These are phyloP conservation scores for Meriones psammophilus DNA, from an alignment of 2,797 vertebrate species.

Conservation along the genomic window DNA sequence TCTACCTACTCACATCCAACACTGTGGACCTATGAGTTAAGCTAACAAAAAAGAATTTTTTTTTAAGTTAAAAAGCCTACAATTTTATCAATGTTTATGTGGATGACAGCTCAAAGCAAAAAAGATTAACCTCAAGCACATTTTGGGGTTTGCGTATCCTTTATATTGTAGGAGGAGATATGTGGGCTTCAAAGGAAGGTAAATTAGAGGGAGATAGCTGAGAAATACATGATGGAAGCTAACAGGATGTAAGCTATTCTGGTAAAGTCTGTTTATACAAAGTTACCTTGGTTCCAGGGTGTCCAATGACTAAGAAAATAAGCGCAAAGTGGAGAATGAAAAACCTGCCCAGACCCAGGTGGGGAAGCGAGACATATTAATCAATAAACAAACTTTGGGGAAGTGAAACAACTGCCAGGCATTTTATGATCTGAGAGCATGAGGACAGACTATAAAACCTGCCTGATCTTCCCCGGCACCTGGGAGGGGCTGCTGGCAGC, in stretches of 20 bases:
- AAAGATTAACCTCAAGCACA: not conserved
- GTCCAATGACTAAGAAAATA: not conserved
- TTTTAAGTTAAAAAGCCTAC: not conserved
- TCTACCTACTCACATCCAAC: not conserved
- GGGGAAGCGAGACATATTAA: not conserved
- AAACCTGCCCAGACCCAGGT: not conserved
- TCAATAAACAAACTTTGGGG: not conserved
- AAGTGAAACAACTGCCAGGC: not conserved
- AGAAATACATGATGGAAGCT: not conserved
- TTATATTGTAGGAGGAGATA: too few species aligned
- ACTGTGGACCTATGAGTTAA: not conserved
- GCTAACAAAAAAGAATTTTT: not conserved
- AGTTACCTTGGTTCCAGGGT: not conserved
- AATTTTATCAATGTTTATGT: not conserved
- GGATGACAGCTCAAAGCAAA: not conserved
- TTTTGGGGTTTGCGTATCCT: not conserved
- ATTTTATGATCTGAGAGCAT: not conserved
- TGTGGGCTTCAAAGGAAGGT: not conserved
- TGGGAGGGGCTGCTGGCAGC: not conserved
- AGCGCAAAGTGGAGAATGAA: not conserved
- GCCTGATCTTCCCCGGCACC: not conserved
- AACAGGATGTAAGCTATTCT: not conserved
- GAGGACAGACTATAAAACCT: not conserved
- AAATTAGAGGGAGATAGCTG: not conserved
- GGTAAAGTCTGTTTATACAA: not conserved